Evolutionary conservation across 2,113 vertebrate species (phyloP).

Genomic region (Onychostruthus taczanowskii): DNA sequence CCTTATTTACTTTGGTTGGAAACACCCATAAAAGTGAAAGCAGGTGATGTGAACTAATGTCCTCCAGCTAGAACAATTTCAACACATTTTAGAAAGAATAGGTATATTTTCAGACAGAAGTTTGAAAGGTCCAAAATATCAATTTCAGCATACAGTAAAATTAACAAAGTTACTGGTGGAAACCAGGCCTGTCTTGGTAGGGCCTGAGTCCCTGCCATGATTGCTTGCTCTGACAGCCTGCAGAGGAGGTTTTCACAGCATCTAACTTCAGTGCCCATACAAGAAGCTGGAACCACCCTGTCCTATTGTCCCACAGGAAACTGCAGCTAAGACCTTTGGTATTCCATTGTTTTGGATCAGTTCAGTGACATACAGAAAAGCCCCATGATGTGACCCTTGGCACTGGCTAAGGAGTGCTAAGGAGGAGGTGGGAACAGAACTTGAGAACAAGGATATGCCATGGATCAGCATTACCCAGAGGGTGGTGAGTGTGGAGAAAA

Average conservation of each 20-base stretch:
- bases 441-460: neutral
- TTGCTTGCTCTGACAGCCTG: neutral
- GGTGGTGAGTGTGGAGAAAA: neutral
- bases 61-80: neutral
- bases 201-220: neutral
- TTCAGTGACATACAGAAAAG: neutral
- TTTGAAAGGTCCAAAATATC: neutral
- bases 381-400: rapidly evolving
- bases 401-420: neutral
- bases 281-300: neutral
- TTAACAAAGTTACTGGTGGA: neutral
- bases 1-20: neutral
- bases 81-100: neutral
- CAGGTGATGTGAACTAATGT: neutral
- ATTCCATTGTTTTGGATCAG: neutral
- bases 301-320: neutral
- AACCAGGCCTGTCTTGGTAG: neutral
- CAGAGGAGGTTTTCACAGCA: neutral
- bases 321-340: rapidly evolving
- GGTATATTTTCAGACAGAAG: neutral
- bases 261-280: neutral
- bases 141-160: neutral
- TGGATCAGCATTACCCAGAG: neutral
- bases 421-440: neutral
- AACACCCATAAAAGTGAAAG: neutral